Conservation (phyloP, 2,797 vertebrate genomes). For the Galago senegalensis region DNA sequence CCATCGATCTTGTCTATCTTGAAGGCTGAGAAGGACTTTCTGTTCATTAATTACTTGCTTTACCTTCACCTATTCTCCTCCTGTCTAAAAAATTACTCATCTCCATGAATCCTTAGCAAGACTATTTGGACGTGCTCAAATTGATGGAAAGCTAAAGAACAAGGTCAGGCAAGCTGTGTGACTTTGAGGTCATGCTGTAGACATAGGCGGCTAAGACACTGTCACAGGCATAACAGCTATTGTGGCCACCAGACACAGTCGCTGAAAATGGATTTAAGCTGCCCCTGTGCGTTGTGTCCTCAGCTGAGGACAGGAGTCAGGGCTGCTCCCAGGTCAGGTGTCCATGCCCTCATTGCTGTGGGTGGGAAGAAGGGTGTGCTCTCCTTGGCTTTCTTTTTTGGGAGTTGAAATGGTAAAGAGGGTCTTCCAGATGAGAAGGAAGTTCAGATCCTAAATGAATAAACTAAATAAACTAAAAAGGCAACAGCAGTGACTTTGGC, state of each 20-base stretch:
- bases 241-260: neutral
- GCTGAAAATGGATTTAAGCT: neutral
- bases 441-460: neutral
- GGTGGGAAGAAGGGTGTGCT: neutral
- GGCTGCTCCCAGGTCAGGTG: neutral
- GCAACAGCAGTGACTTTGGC: neutral
- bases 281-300: neutral
- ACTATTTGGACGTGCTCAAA: neutral
- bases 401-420: neutral
- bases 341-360: neutral
- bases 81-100: constrained; percentile 41
- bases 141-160: neutral
- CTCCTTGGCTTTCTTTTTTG: neutral
- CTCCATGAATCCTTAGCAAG: neutral
- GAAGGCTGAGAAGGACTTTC: constrained; percentile 55
- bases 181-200: neutral
- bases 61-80: constrained; percentile 52
- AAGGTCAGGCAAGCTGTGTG: neutral
- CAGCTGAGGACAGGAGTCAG: neutral
- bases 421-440: neutral
- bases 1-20: constrained; percentile 52
- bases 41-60: constrained; percentile 70
- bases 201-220: neutral
- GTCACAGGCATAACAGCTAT: neutral
- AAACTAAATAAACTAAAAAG: neutral